A percentile compares a stretch with the other conserved stretches of the same genome.
Evolutionary conservation across 2,113 vertebrate species (phyloP).

Genomic region (Callopanchax toddi): DNA sequence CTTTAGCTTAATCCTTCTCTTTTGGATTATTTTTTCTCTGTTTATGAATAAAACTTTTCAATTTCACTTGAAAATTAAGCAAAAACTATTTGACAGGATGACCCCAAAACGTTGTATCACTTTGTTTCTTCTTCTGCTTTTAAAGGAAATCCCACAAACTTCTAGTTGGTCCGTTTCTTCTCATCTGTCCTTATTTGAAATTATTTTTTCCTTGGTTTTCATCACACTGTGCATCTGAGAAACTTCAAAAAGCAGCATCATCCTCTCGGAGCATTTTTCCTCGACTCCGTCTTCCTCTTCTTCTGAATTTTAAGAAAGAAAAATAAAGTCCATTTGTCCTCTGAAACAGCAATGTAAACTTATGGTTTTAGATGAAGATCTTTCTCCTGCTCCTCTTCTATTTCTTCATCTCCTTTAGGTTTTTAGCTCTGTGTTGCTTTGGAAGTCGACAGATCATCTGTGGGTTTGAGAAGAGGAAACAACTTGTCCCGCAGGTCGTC

Average conservation of each 20-base stretch:
- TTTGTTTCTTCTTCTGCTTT: too few relatives aligned
- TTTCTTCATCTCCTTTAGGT: not conserved
- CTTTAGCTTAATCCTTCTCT: not conserved
- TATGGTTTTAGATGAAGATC: not conserved
- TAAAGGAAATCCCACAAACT: too few relatives aligned
- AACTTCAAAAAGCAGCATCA: not conserved
- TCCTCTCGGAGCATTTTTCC: not conserved
- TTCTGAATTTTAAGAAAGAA: not conserved
- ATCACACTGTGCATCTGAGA: not conserved
- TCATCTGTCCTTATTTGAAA: too few relatives aligned
- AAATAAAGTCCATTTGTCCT: not conserved
- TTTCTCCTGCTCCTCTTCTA: not conserved
- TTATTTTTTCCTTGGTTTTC: not conserved
- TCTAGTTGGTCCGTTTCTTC: too few relatives aligned
- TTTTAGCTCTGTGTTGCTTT: not conserved
- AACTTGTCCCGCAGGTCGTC: conserved; percentile 18
- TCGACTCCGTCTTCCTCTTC: not conserved
- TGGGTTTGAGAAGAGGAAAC: not conserved
- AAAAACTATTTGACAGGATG: too few relatives aligned
- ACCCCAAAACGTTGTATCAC: too few relatives aligned
- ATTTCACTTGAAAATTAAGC: not conserved
- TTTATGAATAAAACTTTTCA: not conserved
- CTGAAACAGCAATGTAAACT: not conserved
- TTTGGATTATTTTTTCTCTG: too few relatives aligned
- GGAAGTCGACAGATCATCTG: not conserved